These are phyloP conservation scores for Cephus runcator DNA, from an alignment of 2,888 invertebrate species.

Conservation along the genomic window DNA sequence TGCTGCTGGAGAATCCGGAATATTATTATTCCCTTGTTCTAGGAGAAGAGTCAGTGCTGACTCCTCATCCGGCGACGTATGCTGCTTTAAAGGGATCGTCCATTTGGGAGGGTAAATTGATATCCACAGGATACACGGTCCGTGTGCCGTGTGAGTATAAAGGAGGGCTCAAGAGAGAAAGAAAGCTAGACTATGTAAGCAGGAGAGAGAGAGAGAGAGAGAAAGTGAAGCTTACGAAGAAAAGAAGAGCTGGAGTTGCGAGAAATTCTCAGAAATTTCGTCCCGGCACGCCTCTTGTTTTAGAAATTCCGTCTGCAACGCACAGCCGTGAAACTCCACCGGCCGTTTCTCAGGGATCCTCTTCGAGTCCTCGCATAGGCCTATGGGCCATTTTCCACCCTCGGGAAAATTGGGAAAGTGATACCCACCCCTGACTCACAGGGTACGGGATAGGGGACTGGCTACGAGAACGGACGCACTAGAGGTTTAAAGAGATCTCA, in stretches of 20 bases:
- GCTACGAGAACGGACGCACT: background rate
- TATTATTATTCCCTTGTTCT: background rate
- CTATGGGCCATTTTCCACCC: constrained; percentile 9
- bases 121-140: background rate
- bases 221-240: background rate
- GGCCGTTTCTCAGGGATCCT: background rate
- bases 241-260: background rate
- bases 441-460: background rate
- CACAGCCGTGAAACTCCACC: background rate
- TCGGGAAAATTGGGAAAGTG: constrained; percentile 13
- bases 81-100: background rate
- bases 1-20: background rate
- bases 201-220: background rate
- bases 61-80: background rate
- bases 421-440: constrained; percentile 15
- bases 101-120: background rate
- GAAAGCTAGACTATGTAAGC: background rate
- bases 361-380: background rate
- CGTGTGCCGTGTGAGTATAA: background rate
- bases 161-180: background rate
- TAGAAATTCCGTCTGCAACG: background rate
- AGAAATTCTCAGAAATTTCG: background rate
- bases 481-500: background rate
- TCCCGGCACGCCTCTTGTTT: background rate
- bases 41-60: background rate